phyloP scores from a whole-genome alignment of 1,140 invertebrate species.

The Leguminivora glycinivorella region DNA sequence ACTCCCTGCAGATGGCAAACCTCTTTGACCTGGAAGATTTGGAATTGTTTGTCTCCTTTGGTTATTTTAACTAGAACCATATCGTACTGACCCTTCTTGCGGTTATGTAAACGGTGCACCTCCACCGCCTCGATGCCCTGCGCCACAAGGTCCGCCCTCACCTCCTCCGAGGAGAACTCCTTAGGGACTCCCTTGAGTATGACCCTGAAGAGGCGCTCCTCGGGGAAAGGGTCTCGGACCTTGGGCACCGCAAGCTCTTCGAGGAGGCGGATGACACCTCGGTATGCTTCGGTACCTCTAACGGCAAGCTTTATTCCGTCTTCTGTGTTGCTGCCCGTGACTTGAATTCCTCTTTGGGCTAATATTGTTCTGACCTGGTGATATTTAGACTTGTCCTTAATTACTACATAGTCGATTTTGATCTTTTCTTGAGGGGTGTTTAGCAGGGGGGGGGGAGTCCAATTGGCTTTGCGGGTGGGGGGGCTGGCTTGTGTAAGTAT shows the following conservation, averaged over 20 bases:
- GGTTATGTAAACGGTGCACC: not conserved
- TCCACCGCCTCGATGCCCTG: not conserved
- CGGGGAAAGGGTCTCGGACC: not conserved
- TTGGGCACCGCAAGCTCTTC: not conserved
- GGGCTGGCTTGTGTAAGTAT: too few relatives aligned
- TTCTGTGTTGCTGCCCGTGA: too few relatives aligned
- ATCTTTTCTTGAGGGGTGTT: too few relatives aligned
- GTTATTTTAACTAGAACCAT: not conserved
- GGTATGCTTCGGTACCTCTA: not conserved
- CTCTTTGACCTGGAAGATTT: not conserved
- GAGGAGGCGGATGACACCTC: not conserved
- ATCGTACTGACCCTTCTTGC: not conserved
- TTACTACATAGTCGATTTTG: too few relatives aligned
- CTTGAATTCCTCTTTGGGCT: too few relatives aligned
- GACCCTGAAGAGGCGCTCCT: not conserved
- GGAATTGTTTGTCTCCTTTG: not conserved
- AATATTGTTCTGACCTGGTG: too few relatives aligned
- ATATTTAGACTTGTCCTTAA: too few relatives aligned
- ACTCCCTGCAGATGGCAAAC: not conserved
- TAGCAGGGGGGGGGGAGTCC: too few relatives aligned
- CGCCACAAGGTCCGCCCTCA: not conserved
- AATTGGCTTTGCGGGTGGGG: too few relatives aligned
- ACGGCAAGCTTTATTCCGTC: not conserved
- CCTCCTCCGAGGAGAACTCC: not conserved
- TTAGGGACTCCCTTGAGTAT: not conserved